Base-by-base conservation (phyloP, 2,113 vertebrate genomes). In the Sinocyclocheilus anshuiensis region DNA sequence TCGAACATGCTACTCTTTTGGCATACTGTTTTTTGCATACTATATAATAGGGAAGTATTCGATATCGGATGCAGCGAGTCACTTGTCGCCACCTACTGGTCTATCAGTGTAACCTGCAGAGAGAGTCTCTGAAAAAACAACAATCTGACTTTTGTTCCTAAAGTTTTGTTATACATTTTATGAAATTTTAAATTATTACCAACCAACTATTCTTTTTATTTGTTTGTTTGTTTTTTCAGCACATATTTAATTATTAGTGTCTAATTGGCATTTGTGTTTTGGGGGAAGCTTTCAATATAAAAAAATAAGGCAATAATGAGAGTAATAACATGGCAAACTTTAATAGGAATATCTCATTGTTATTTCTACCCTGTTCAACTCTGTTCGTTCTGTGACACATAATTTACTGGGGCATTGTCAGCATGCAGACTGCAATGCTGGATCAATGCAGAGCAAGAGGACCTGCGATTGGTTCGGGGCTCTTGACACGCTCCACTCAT, bases 391-490 rank as follows among this genome's bases (percentile, higher is more conserved):
- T 29, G 24, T 69, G 63, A 81, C 22, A 81, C 33, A 45, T 45
- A 33, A 69, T 82, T 69, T 69, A 82, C 63, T 26, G 5, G 24
- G 39, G 4, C 16, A 33, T 53, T 82, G 16, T 69, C 24, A 50
- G n/a, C 24, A 48, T 42, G 59, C 22, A 45, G n/a, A 81, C 20
- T 45, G 36, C 61, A 82, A 22, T 69, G 39, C 63, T 33, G 63
- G 42, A 82, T 69, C 80, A 82, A 82, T 82, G 63, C 16, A 8
- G 24, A 82, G 80, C 78, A 69, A 20, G 63, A 82, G 26, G 63
- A 69, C 42, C 5, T 18, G 61, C 10, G 24, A 82, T 82, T 69
- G 80, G 80, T 69, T 36, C 7, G 4, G 50, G 26, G 12, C 8
- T 36, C 67, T 71, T 57, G 65, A 55, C 48, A 83, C 18, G 20